These are phyloP conservation scores for Osmoderma eremita DNA, from an alignment of 2,888 invertebrate species.

Conservation along the genomic window DNA sequence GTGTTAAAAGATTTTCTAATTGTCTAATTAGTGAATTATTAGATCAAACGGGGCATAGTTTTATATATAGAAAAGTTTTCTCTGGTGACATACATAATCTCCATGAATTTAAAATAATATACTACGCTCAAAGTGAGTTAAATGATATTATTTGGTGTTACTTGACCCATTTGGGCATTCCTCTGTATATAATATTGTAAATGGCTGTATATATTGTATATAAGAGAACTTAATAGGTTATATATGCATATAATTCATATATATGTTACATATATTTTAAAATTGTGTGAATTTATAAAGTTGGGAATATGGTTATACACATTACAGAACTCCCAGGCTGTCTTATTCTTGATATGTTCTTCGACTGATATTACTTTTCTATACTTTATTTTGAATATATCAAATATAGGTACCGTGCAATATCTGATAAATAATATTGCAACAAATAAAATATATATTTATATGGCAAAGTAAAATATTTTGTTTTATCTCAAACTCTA, in stretches of 20 bases:
- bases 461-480: slow-evolving; percentile 11
- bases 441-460: slow-evolving; percentile 19
- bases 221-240: slow-evolving; percentile 56
- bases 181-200: slow-evolving; percentile 59
- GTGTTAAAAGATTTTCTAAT: slow-evolving; percentile 38
- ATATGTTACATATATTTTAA: slow-evolving; percentile 58
- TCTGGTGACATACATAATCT: slow-evolving; percentile 36
- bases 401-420: slow-evolving; percentile 26
- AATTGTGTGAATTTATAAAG: slow-evolving; percentile 58
- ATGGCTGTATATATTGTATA: slow-evolving; percentile 62
- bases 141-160: slow-evolving; percentile 54
- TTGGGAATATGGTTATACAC: slow-evolving; percentile 49
- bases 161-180: slow-evolving; percentile 60
- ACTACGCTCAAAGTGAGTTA: slow-evolving; percentile 55
- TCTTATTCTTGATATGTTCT: slow-evolving; percentile 30
- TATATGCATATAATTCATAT: slow-evolving; percentile 45
- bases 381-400: slow-evolving; percentile 23
- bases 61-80: slow-evolving; percentile 39
- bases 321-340: slow-evolving; percentile 55
- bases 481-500: slow-evolving; percentile 9
- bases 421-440: slow-evolving; percentile 20
- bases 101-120: slow-evolving; percentile 36
- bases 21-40: slow-evolving; percentile 31
- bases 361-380: slow-evolving; percentile 29
- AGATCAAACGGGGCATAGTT: slow-evolving; percentile 34